Evolutionary conservation across 2,113 vertebrate species (phyloP).

Genomic region (Picathartes gymnocephalus): DNA sequence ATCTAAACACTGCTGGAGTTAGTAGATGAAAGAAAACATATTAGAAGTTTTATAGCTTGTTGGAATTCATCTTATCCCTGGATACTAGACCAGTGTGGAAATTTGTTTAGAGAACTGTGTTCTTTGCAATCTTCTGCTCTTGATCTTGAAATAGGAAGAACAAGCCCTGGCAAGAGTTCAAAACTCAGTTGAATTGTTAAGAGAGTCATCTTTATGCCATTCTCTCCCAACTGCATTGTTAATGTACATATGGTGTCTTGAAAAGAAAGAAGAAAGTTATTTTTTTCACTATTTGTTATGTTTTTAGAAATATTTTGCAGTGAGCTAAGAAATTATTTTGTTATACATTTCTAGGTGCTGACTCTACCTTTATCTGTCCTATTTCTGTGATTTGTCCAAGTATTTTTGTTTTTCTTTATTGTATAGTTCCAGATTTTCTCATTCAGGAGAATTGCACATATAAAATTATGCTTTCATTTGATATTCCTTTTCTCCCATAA

Average conservation of each 20-base stretch:
- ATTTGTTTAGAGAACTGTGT: background rate
- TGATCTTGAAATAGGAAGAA: background rate
- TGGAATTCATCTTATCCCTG: background rate
- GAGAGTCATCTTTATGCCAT: background rate
- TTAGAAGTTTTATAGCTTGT: background rate
- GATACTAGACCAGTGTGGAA: background rate
- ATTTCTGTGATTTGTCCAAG: background rate
- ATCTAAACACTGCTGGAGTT: background rate
- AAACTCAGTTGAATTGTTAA: background rate
- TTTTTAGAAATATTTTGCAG: background rate
- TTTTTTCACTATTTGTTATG: background rate
- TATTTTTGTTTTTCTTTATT: background rate
- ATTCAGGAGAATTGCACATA: background rate
- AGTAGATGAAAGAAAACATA: background rate
- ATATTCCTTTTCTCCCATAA: background rate
- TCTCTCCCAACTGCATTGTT: background rate
- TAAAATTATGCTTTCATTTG: background rate
- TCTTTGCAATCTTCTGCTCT: background rate
- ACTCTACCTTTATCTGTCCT: background rate
- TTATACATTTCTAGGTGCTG: background rate
- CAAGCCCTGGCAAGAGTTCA: background rate
- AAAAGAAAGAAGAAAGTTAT: background rate
- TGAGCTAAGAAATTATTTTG: background rate
- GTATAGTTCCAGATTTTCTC: background rate
- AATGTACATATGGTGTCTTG: fast-evolving